Evolutionary conservation across 2,797 vertebrate genomes (phyloP).

Genomic region (Caiman crocodilus): DNA sequence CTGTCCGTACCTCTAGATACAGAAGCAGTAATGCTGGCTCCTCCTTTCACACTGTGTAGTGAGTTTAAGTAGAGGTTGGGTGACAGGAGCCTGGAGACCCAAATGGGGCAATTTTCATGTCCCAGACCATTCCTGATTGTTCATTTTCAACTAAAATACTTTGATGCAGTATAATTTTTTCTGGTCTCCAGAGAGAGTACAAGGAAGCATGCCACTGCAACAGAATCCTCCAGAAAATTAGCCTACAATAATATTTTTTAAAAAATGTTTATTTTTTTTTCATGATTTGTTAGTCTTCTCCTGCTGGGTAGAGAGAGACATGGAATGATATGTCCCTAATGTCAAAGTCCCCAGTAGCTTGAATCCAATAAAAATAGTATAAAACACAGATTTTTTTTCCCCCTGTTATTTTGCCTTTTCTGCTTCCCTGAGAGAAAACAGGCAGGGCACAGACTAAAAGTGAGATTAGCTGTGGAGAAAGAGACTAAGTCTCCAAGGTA

Average conservation of each 20-base stretch:
- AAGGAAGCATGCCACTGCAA: constrained; percentile 34
- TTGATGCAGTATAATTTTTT: constrained; percentile 10
- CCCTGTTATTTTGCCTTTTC: constrained; percentile 26
- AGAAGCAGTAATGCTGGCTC: not conserved
- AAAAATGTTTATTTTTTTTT: constrained; percentile 41
- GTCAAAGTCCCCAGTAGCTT: constrained; percentile 5
- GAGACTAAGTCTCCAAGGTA: not conserved
- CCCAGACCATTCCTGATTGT: not conserved
- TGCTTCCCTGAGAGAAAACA: not conserved
- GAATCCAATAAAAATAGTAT: constrained; percentile 34
- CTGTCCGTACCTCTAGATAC: not conserved
- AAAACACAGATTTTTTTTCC: constrained; percentile 44
- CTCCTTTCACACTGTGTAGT: not conserved
- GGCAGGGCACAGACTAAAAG: not conserved
- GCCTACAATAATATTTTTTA: constrained; percentile 61
- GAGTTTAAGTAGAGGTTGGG: not conserved
- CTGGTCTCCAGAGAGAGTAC: constrained; percentile 9
- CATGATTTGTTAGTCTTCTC: constrained; percentile 50
- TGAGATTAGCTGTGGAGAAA: not conserved
- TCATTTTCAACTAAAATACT: constrained; percentile 18
- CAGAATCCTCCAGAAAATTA: constrained; percentile 48
- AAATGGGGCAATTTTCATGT: not conserved
- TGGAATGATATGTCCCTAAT: constrained; percentile 30
- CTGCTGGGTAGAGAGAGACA: not conserved
- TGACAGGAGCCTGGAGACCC: not conserved